phyloP scores from a whole-genome alignment of 1,140 invertebrate species.

The Bombus pascuorum region DNA sequence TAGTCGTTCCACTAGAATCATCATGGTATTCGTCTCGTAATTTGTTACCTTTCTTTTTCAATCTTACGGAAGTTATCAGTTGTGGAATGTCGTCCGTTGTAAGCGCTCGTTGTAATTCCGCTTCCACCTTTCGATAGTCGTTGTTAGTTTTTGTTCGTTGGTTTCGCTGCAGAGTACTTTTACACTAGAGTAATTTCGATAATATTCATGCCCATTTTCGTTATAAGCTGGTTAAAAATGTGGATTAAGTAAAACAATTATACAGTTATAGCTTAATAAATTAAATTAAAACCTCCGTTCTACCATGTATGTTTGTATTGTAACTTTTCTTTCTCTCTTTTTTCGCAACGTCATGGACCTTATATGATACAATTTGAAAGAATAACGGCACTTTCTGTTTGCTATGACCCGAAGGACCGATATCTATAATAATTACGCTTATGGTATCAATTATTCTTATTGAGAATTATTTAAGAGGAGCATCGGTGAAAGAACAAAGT shows the following conservation, averaged over 20 bases:
- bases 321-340: neutral
- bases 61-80: constrained; percentile 18
- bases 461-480: too few relatives aligned
- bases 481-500: too few relatives aligned
- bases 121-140: constrained; percentile 28
- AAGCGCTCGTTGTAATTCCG: neutral
- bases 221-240: neutral
- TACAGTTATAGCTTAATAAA: neutral
- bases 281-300: neutral
- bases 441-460: too few relatives aligned
- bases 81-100: constrained; percentile 23
- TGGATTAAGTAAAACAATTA: neutral
- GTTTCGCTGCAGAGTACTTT: neutral
- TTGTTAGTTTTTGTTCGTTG: constrained; percentile 9
- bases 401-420: too few relatives aligned
- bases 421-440: too few relatives aligned
- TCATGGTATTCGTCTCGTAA: neutral
- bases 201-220: constrained; percentile 4
- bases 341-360: too few relatives aligned
- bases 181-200: neutral
- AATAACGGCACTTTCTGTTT: too few relatives aligned
- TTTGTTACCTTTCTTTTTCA: constrained; percentile 1
- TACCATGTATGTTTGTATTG: neutral
- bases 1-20: neutral
- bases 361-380: too few relatives aligned